phyloP scores from a whole-genome alignment of 2,113 vertebrate genomes.

The Dasyornis broadbenti region DNA sequence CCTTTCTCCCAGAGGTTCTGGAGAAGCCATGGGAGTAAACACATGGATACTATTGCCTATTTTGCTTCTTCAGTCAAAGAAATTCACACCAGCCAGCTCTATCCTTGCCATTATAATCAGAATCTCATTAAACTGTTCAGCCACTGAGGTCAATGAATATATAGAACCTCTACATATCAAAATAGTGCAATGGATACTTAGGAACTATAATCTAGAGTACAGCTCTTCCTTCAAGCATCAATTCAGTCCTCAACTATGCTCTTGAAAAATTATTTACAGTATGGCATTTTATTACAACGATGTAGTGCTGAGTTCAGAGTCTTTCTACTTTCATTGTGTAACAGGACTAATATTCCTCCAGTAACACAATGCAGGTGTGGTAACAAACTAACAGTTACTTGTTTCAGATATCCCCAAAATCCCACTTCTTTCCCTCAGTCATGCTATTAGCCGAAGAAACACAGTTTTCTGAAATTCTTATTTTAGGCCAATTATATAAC shows the following conservation, averaged over 20 bases:
- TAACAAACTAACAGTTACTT: neutral
- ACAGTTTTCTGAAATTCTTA: neutral
- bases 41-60: neutral
- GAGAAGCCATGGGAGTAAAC: neutral
- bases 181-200: neutral
- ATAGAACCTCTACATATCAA: neutral
- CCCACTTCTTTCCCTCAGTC: neutral
- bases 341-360: neutral
- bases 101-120: neutral
- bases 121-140: neutral
- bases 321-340: neutral
- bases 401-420: neutral
- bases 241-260: neutral
- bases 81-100: neutral
- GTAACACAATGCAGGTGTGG: neutral
- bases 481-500: neutral
- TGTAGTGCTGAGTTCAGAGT: neutral
- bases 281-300: neutral
- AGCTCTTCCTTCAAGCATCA: neutral
- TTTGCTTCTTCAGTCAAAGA: neutral
- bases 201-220: neutral
- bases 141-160: neutral
- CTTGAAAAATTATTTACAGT: neutral
- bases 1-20: neutral
- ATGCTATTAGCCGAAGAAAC: neutral